These are phyloP conservation scores for Anabas testudineus DNA, from an alignment of 2,797 vertebrate species.

Conservation along the genomic window DNA sequence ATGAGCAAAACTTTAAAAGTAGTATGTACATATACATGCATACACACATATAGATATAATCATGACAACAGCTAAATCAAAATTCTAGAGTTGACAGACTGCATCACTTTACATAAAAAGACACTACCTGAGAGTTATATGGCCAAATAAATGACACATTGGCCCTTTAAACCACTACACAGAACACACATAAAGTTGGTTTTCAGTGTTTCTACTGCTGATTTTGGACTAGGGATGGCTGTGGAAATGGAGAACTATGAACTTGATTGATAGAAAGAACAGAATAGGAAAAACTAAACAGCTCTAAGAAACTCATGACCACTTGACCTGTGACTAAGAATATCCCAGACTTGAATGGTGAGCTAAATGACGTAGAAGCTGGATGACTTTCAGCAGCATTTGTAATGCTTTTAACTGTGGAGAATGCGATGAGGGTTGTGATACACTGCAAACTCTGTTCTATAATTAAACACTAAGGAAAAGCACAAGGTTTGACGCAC, in stretches of 20 bases:
- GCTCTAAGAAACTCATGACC: slow-evolving; percentile 21
- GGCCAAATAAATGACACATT: neutral
- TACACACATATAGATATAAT: no score
- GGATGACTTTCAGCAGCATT: slow-evolving; percentile 10
- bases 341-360: slow-evolving; percentile 35
- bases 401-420: slow-evolving; percentile 28
- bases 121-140: no score
- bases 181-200: neutral
- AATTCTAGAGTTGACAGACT: no score
- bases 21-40: no score
- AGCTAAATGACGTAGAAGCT: neutral
- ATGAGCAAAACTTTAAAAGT: no score
- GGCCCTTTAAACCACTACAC: neutral
- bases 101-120: no score
- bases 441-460: slow-evolving; percentile 32
- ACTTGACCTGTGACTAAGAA: slow-evolving; percentile 46
- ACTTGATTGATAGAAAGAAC: neutral
- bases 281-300: neutral
- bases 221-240: neutral
- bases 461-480: slow-evolving; percentile 37
- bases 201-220: neutral
- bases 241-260: neutral
- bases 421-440: slow-evolving; percentile 36
- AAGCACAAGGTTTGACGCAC: slow-evolving; percentile 39
- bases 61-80: no score